Conservation (phyloP, 2,113 vertebrate species). For the Promerops cafer region DNA sequence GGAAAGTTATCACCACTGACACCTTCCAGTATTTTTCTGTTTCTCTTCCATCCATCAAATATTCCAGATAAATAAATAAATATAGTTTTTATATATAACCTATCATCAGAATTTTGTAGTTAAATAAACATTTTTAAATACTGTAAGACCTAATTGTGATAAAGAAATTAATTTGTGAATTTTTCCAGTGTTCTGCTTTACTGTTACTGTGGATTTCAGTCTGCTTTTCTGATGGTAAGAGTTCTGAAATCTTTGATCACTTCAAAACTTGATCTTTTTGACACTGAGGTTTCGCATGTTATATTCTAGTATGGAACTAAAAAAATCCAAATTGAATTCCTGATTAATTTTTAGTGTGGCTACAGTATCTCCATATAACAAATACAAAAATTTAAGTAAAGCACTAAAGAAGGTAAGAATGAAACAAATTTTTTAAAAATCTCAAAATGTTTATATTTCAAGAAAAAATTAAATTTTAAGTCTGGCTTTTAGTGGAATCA, state of each 20-base stretch:
- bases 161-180: background rate
- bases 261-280: background rate
- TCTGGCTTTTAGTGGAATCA: background rate
- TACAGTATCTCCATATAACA: background rate
- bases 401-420: background rate
- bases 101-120: background rate
- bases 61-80: background rate
- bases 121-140: background rate
- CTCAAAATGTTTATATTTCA: background rate
- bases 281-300: background rate
- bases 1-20: background rate
- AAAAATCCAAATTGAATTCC: background rate
- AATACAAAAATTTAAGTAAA: background rate
- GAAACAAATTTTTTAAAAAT: background rate
- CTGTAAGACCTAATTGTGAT: background rate
- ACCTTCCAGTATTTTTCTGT: background rate
- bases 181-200: background rate
- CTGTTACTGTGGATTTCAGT: background rate
- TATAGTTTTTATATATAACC: background rate
- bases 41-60: background rate
- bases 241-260: background rate
- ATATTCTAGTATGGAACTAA: background rate
- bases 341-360: background rate
- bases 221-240: background rate
- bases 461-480: background rate